Evolutionary conservation across 2,888 invertebrate genomes (phyloP).

Genomic region (Oasisia sp.): DNA sequence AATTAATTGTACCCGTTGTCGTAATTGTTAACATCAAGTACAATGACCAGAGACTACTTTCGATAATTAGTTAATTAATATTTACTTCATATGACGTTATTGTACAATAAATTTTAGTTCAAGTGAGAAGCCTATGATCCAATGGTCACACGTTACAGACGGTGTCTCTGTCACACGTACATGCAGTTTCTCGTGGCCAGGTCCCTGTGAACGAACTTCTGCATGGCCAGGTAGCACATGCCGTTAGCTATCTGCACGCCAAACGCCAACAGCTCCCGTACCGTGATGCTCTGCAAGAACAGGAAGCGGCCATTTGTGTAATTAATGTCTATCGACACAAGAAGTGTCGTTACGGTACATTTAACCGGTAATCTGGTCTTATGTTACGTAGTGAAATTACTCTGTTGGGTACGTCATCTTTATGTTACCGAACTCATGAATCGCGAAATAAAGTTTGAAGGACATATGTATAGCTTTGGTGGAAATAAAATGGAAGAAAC

Average conservation of each 20-base stretch:
- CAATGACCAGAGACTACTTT: too few relatives aligned
- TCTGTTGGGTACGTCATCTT: too few relatives aligned
- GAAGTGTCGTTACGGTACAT: too few relatives aligned
- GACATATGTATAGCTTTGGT: background rate
- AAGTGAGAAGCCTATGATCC: background rate
- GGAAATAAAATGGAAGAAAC: too few relatives aligned
- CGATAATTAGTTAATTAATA: too few relatives aligned
- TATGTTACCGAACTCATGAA: too few relatives aligned
- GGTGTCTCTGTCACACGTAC: background rate
- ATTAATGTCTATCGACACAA: background rate
- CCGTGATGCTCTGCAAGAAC: background rate
- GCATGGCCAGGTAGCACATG: slow-evolving; percentile 58
- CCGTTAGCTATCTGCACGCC: slow-evolving; percentile 60
- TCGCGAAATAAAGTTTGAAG: background rate
- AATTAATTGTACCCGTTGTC: background rate
- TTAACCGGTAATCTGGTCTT: too few relatives aligned
- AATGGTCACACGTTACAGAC: background rate
- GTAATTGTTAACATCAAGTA: too few relatives aligned
- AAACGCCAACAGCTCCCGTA: slow-evolving; percentile 54
- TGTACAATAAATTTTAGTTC: background rate
- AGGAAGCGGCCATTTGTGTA: background rate
- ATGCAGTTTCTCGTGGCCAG: slow-evolving; percentile 61
- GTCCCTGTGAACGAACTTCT: slow-evolving; percentile 61
- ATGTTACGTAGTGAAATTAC: too few relatives aligned
- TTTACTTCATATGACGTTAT: too few relatives aligned